These are phyloP conservation scores for Heliocidaris tuberculata DNA, from an alignment of 35 echinoderm and acorn worm genomes.

Conservation along the genomic window DNA sequence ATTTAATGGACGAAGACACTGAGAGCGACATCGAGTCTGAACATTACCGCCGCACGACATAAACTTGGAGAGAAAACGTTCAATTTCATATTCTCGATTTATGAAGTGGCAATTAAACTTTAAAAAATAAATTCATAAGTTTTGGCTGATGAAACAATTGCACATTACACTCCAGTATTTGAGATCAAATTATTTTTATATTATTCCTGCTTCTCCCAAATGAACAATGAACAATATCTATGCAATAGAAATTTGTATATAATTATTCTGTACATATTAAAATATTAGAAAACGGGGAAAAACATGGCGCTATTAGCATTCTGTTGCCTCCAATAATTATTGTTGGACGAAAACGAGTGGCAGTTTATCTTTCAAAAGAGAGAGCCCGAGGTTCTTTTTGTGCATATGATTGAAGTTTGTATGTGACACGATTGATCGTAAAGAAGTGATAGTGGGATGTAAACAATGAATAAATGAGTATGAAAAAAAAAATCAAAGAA, in stretches of 20 bases:
- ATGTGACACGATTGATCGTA: neutral
- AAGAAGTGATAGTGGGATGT: neutral
- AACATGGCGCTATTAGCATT: too few relatives aligned
- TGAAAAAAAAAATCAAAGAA: too few relatives aligned
- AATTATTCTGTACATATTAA: slow-evolving; percentile 13
- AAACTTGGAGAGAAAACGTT: too few relatives aligned
- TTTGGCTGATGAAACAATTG: neutral
- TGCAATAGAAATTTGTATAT: neutral
- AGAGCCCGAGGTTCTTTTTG: too few relatives aligned
- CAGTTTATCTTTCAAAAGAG: too few relatives aligned
- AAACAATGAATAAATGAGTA: too few relatives aligned
- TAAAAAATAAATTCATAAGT: neutral
- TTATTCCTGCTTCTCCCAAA: neutral
- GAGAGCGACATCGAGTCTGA: too few relatives aligned
- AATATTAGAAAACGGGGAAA: neutral
- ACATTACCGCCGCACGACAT: too few relatives aligned
- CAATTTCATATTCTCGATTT: neutral
- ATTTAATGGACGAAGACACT: too few relatives aligned
- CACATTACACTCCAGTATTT: neutral
- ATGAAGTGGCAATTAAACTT: neutral
- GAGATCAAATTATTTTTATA: neutral
- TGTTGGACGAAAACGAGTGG: too few relatives aligned
- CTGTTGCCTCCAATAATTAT: too few relatives aligned
- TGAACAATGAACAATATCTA: neutral
- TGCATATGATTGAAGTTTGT: too few relatives aligned